Base-by-base conservation (phyloP, 2,113 vertebrate genomes). In the Otis tarda region DNA sequence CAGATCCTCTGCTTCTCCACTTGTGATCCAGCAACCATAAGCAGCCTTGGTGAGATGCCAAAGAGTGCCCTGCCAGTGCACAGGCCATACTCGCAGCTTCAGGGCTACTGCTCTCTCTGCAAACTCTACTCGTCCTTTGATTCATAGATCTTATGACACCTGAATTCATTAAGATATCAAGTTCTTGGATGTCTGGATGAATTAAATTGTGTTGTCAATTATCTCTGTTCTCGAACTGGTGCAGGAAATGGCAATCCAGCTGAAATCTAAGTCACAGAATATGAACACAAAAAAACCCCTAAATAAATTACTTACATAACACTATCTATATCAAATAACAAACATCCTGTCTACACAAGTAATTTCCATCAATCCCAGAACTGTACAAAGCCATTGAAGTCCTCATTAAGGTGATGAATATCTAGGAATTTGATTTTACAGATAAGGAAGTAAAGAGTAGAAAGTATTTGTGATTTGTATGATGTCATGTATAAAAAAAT, bases 31-130 rank as follows among this genome's bases (percentile, higher is more conserved):
- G 37, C 33, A 83, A 14, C 16, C 14, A 60, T 0, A 0, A 90
- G 30, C 17, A 68, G 33, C 9, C 35, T 59, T 43, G 6, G 16
- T 65, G 64, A 83, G 35, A 14, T 45, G 21, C 14, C 4, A 4
- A 41, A 41, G 39, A 81, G 13, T 0, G 0, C 21, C 14, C 47
- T 37, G 45, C 14, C 52, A 35, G 28, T 12, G 21, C 30, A 67
- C 10, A 50, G 21, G 10, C 21, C 24, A 43, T 1, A 2, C 10
- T n/a, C 6, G 3, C 74, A 35, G 12, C 7, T 76, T 81, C 64
- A 45, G 10, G 15, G 24, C 6, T 91, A 23, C 41, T 39, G 28
- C 5, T 59, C 2, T 61, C 37, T 57, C 27, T 71, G 12, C 14
- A 53, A 28, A 24, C 12, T 33, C 52, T 55, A 18, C 28, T 55